Conservation (phyloP, 1,140 invertebrate genomes). For the Triops longicaudatus region DNA sequence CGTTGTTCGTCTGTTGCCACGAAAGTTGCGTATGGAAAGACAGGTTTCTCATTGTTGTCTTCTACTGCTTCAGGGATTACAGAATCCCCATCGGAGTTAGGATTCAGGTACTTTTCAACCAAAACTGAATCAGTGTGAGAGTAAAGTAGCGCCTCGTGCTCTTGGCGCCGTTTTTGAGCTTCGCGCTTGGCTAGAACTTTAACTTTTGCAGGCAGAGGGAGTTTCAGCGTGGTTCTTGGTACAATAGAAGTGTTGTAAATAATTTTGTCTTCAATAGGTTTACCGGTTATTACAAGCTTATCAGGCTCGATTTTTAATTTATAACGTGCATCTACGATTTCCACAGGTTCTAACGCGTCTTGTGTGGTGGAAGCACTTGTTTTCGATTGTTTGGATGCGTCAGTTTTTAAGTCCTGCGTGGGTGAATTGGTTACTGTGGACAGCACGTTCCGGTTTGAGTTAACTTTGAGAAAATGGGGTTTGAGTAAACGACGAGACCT, state of each 20-base stretch:
- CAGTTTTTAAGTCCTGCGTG: too few relatives aligned
- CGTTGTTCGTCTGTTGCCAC: background rate
- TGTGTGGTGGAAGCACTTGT: background rate
- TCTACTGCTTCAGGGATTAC: background rate
- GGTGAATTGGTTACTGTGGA: too few relatives aligned
- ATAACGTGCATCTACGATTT: background rate
- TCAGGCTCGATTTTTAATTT: background rate
- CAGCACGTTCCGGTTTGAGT: too few relatives aligned
- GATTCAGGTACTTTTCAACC: background rate
- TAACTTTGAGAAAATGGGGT: too few relatives aligned
- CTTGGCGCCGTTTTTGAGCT: background rate
- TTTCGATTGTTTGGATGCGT: too few relatives aligned
- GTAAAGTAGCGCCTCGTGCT: slow-evolving; percentile 5
- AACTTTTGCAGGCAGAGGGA: background rate
- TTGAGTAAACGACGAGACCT: too few relatives aligned
- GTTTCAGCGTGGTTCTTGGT: background rate
- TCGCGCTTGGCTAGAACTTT: background rate
- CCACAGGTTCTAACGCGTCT: background rate
- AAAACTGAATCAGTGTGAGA: slow-evolving; percentile 19
- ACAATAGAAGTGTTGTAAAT: slow-evolving; percentile 25
- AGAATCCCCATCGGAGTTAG: background rate
- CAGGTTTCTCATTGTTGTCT: background rate
- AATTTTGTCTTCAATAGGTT: slow-evolving; percentile 28
- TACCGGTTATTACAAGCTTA: slow-evolving; percentile 17
- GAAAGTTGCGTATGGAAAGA: background rate